Base-by-base conservation (phyloP, 1,140 invertebrate species). In the Mycetomoellerius zeteki region DNA sequence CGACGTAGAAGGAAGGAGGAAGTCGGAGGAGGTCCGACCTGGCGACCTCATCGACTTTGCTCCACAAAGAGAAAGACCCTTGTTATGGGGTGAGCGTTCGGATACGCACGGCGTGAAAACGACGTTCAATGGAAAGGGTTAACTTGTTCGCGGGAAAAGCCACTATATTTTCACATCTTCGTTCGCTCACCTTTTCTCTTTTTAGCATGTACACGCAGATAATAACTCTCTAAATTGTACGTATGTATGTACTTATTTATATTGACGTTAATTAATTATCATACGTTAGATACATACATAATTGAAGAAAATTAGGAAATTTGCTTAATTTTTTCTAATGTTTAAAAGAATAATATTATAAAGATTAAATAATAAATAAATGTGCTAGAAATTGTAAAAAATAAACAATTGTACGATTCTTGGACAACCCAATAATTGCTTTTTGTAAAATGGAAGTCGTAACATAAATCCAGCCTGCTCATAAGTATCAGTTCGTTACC, bases 31-130 rank as follows among this genome's bases (percentile, higher is more conserved):
- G 90, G 92, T 90, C 88, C 89, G 89, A 92, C 90, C 88, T 87
- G 85, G 85, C 89, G 88, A 91, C 86, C 92, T 90, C 87, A 82
- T 86, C 91, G 92, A 93, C 93, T 94, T 94, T 89, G 92, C 92
- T 94, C 81, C 50, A 88, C 88, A 90, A 90, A 90, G 89, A 90
- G 89, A 90, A 81, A 80, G 80, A 88, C 85, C 88, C 80, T 84
- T 84, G 80, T 84, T 84, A 84, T 75, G 80, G 69, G 80, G 69
- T 60, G 80, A 84, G 69, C 80, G 54, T 84, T 75, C 67, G 54
- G 80, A 75, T 84, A 84, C 69, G 80, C 33, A 84, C 27, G 80
- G 80, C 69, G 80, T 84, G 80, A 84, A 84, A 84, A 84, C 80
- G 80, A n/a, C 69, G 80, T 73, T 27, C 69, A 27, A 73, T 73